Conservation (phyloP, 2,797 vertebrate species). For the Chromis chromis region DNA sequence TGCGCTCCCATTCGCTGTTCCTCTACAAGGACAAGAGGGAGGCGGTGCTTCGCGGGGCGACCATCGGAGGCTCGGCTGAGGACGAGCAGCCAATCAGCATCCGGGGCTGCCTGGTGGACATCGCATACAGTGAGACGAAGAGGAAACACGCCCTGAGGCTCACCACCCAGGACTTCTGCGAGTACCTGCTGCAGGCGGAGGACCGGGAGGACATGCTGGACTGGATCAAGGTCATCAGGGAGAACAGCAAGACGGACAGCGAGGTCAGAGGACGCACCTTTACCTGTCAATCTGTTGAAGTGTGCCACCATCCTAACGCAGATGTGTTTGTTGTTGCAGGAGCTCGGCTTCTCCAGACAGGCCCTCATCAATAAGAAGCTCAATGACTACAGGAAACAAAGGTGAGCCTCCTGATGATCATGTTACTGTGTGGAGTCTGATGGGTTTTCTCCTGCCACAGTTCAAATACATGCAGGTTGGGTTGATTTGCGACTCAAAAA, state of each 20-base stretch:
- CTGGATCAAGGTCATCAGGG: slow-evolving; percentile 96
- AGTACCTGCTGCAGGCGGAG: slow-evolving; percentile 99
- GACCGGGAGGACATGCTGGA: slow-evolving; percentile 98
- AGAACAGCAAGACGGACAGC: slow-evolving; percentile 95
- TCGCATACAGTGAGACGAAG: slow-evolving; percentile 98
- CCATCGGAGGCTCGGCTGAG: slow-evolving; percentile 86
- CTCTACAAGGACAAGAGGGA: slow-evolving; percentile 98
- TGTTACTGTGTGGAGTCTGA: too few species aligned
- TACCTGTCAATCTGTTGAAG: neutral
- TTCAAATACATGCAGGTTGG: too few species aligned
- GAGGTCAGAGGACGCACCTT: slow-evolving; percentile 87
- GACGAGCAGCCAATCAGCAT: slow-evolving; percentile 96
- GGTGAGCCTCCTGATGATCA: slow-evolving; percentile 73
- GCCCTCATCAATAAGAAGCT: slow-evolving; percentile 98
- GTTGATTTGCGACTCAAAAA: too few species aligned
- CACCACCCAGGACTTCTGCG: slow-evolving; percentile 99
- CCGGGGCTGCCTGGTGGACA: slow-evolving; percentile 97
- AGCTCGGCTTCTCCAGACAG: slow-evolving; percentile 93
- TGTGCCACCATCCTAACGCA: neutral
- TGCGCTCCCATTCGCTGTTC: slow-evolving; percentile 92
- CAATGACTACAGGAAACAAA: slow-evolving; percentile 97
- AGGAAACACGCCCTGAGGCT: slow-evolving; percentile 95
- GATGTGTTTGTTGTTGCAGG: slow-evolving; percentile 80
- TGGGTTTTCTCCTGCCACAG: too few species aligned
- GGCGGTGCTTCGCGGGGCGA: slow-evolving; percentile 87